Evolutionary conservation across 1,140 invertebrate species (phyloP).

Genomic region (Pentalonia nigronervosa): DNA sequence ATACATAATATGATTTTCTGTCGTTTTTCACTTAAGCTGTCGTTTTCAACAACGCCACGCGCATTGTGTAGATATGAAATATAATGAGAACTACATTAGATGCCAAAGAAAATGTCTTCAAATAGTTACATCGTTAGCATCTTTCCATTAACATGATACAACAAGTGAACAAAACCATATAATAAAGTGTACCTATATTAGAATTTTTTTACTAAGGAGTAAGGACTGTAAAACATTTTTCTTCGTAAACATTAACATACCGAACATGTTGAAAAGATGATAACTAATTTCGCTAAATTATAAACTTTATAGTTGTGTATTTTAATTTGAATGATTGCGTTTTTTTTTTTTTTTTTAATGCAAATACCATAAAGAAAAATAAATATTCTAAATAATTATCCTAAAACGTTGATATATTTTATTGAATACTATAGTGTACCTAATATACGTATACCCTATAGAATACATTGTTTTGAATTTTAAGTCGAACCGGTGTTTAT

Average conservation of each 20-base stretch:
- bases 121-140: conserved; percentile 27
- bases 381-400: neutral
- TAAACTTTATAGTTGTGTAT: neutral
- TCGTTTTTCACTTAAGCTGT: neutral
- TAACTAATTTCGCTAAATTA: neutral
- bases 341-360: neutral
- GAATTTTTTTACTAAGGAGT: neutral
- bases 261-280: neutral
- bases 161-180: neutral
- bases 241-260: neutral
- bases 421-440: neutral
- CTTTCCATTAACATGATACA: conserved; percentile 14
- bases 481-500: neutral
- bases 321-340: neutral
- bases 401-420: neutral
- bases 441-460: too few relatives aligned
- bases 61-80: neutral
- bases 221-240: neutral
- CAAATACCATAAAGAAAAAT: neutral
- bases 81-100: conserved; percentile 30
- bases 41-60: neutral
- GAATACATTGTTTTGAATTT: neutral
- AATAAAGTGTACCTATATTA: neutral
- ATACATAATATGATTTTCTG: neutral
- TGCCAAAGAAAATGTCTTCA: conserved; percentile 31